These are phyloP conservation scores for Eptatretus atami DNA, from an alignment of 2,797 vertebrate genomes.

Conservation along the genomic window DNA sequence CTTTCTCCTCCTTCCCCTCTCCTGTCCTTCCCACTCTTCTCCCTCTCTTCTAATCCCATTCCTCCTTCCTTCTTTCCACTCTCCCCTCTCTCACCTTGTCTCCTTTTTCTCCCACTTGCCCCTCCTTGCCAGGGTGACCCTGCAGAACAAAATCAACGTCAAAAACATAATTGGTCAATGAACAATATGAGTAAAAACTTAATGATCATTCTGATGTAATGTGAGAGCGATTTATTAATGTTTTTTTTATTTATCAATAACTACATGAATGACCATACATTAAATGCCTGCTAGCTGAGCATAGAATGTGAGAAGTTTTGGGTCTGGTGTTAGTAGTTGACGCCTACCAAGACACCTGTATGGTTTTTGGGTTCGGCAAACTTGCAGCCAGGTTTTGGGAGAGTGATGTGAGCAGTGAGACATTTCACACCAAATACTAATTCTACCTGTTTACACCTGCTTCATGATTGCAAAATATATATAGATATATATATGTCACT, in stretches of 20 bases:
- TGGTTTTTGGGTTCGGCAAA: too few relatives aligned
- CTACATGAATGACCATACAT: background rate
- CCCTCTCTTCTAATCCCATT: too few relatives aligned
- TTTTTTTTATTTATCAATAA: background rate
- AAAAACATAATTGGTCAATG: too few relatives aligned
- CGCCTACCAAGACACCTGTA: too few relatives aligned
- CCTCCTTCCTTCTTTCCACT: too few relatives aligned
- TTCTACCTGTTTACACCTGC: background rate
- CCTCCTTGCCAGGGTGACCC: constrained; percentile 1
- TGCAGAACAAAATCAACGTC: background rate
- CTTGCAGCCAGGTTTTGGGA: background rate
- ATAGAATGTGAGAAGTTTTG: too few relatives aligned
- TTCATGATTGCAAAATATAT: background rate
- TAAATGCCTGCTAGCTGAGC: too few relatives aligned
- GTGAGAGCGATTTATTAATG: background rate
- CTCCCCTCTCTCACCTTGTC: background rate
- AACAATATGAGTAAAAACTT: background rate
- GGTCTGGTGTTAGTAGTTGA: too few relatives aligned
- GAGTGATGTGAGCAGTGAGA: background rate
- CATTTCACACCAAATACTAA: background rate
- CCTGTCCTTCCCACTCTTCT: too few relatives aligned
- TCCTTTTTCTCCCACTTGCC: background rate
- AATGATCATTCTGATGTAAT: background rate
- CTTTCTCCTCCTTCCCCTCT: too few relatives aligned
- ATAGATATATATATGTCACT: too few relatives aligned